These are phyloP conservation scores for Scaptomyza polygonia DNA, from an alignment of 2,888 invertebrate species.

Conservation along the genomic window DNA sequence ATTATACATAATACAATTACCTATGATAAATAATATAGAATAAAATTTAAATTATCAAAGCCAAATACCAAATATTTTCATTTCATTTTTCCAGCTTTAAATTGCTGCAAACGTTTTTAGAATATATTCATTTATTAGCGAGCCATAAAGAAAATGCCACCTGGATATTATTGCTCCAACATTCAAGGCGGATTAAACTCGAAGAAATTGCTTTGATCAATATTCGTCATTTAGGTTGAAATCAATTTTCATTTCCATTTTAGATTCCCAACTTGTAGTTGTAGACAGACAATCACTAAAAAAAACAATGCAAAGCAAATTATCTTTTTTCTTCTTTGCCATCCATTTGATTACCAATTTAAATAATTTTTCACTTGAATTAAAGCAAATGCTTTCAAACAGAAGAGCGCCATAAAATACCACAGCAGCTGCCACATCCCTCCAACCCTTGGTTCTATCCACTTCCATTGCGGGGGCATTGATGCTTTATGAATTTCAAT, in stretches of 20 bases:
- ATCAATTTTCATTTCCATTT: slow-evolving; percentile 71
- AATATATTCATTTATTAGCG: not conserved
- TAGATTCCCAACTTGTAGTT: slow-evolving; percentile 31
- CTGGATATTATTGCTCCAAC: not conserved
- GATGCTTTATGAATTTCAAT: slow-evolving; percentile 79
- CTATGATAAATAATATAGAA: slow-evolving; percentile 59
- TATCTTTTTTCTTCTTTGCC: not conserved
- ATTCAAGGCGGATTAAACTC: not conserved
- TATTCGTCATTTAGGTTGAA: slow-evolving; percentile 49
- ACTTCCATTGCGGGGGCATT: slow-evolving; percentile 24
- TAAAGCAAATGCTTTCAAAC: slow-evolving; percentile 77
- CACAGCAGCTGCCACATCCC: slow-evolving; percentile 4
- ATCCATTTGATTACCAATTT: slow-evolving; percentile 72
- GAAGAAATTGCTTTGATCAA: slow-evolving; percentile 55
- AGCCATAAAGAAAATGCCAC: not conserved
- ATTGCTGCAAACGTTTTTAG: not conserved
- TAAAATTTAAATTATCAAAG: slow-evolving; percentile 65
- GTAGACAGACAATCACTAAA: slow-evolving; percentile 19
- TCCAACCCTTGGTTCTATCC: not conserved
- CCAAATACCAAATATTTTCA: slow-evolving; percentile 26
- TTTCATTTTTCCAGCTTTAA: too few species aligned
- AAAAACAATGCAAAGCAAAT: slow-evolving; percentile 40
- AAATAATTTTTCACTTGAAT: slow-evolving; percentile 80
- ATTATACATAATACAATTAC: slow-evolving; percentile 31
- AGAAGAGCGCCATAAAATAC: slow-evolving; percentile 52